Conservation (phyloP, 2,888 invertebrate species). For the Chymomyza caudatula region DNA sequence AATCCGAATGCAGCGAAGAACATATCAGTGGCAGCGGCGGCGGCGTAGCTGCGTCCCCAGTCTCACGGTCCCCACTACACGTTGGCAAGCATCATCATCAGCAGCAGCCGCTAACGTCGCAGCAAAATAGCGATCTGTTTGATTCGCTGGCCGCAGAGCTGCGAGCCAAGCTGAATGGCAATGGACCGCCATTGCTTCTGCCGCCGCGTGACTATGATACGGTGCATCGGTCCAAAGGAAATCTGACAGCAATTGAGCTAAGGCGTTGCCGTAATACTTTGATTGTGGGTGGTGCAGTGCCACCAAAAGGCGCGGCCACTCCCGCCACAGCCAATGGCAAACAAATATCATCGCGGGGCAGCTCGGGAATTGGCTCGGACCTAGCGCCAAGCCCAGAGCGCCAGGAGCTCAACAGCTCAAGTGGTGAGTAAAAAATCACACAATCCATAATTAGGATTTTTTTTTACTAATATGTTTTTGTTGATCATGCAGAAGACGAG, state of each 20-base stretch:
- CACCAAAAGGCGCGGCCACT: conserved; percentile 74
- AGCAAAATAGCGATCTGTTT: conserved; percentile 86
- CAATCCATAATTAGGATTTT: background rate
- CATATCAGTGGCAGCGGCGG: conserved; percentile 65
- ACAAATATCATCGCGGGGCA: conserved; percentile 86
- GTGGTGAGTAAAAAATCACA: conserved; percentile 76
- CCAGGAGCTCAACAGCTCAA: conserved; percentile 78
- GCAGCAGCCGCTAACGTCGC: conserved; percentile 64
- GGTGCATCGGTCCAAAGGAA: conserved; percentile 86
- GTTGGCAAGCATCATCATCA: conserved; percentile 37
- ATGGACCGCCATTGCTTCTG: conserved; percentile 87
- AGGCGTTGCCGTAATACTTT: conserved; percentile 78
- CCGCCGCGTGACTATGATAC: conserved; percentile 98
- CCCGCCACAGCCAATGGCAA: conserved; percentile 54
- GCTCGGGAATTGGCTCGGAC: conserved; percentile 93
- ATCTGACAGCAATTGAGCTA: conserved; percentile 85
- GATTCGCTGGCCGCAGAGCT: conserved; percentile 95
- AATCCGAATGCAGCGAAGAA: conserved; percentile 85
- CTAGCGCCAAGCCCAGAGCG: conserved; percentile 90
- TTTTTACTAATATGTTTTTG: background rate
- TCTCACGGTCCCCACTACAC: conserved; percentile 72
- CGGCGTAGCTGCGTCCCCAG: conserved; percentile 66
- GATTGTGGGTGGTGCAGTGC: conserved; percentile 74
- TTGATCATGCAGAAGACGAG: conserved; percentile 71
- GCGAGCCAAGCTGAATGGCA: conserved; percentile 84